A percentile compares a stretch with the other conserved stretches of the same genome.
These are phyloP conservation scores for Argyrosomus regius DNA, from an alignment of 2,797 vertebrate species.

Conservation along the genomic window DNA sequence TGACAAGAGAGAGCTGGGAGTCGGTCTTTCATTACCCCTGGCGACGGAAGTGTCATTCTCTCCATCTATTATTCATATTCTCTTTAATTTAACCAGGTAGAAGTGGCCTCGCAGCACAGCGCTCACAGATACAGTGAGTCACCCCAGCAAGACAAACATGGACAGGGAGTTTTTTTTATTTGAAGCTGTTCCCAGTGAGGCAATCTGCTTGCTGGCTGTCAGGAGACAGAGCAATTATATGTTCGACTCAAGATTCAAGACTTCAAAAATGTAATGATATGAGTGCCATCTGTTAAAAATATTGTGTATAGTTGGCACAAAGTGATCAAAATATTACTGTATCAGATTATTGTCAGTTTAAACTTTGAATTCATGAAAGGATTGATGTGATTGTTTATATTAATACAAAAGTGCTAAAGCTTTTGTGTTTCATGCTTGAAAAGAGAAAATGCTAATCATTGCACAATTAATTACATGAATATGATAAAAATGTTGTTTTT, in stretches of 20 bases:
- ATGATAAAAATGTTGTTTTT: slow-evolving; percentile 73
- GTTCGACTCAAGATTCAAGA: slow-evolving; percentile 54
- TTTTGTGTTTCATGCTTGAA: slow-evolving; percentile 69
- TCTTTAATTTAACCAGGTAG: slow-evolving; percentile 87
- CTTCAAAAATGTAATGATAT: slow-evolving; percentile 65
- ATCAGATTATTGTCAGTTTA: slow-evolving; percentile 45
- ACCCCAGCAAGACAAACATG: slow-evolving; percentile 71
- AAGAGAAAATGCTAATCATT: slow-evolving; percentile 82
- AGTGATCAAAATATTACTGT: slow-evolving; percentile 48
- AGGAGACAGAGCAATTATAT: slow-evolving; percentile 67
- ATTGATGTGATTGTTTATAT: slow-evolving; percentile 60
- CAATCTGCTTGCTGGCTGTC: slow-evolving; percentile 65
- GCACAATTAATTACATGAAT: slow-evolving; percentile 79
- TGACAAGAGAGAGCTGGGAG: slow-evolving; percentile 84
- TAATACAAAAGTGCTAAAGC: slow-evolving; percentile 45
- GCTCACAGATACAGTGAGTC: slow-evolving; percentile 70
- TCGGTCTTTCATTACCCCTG: slow-evolving; percentile 85
- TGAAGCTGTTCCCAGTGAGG: slow-evolving; percentile 52
- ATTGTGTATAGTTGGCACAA: slow-evolving; percentile 42
- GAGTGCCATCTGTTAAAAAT: slow-evolving; percentile 64
- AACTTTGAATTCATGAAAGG: slow-evolving; percentile 53
- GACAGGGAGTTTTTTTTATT: slow-evolving; percentile 52
- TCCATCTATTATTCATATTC: slow-evolving; percentile 87
- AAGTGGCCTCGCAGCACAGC: slow-evolving; percentile 73
- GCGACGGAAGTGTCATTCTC: slow-evolving; percentile 84